Conservation (phyloP, 2,888 invertebrate species). For the Rhagonycha fulva region DNA sequence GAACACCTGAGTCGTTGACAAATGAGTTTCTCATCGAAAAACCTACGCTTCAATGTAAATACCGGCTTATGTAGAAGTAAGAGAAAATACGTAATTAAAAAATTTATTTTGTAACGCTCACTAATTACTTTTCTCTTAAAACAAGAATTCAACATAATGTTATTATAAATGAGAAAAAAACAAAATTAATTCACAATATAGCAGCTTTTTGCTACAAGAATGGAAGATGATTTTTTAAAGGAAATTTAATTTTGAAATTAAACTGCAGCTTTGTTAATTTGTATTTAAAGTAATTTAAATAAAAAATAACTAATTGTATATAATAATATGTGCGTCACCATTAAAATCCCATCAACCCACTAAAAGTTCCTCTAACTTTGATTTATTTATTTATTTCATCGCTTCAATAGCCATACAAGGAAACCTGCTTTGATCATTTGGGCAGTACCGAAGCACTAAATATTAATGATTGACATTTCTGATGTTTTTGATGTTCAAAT, state of each 20-base stretch:
- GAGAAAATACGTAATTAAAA: not conserved
- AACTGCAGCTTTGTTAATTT: not conserved
- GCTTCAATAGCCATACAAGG: not conserved
- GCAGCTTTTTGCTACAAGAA: not conserved
- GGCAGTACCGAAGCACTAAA: not conserved
- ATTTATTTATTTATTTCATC: not conserved
- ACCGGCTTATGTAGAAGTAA: not conserved
- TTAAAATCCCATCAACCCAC: not conserved
- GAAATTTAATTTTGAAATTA: not conserved
- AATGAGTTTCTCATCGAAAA: constrained; percentile 27
- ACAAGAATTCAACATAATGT: not conserved
- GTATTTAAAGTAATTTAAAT: not conserved
- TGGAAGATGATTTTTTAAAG: not conserved
- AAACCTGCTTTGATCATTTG: not conserved
- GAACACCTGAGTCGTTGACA: constrained; percentile 32
- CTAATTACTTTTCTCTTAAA: not conserved
- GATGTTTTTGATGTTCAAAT: not conserved
- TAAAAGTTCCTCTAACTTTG: not conserved
- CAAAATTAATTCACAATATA: not conserved
- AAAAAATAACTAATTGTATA: not conserved
- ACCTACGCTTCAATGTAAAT: constrained; percentile 11
- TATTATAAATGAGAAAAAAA: not conserved
- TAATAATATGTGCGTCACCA: not conserved
- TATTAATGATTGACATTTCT: not conserved
- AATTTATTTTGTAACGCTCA: not conserved